These are phyloP conservation scores for Cavia porcellus DNA, from an alignment of 2,113 vertebrate species.

Conservation along the genomic window DNA sequence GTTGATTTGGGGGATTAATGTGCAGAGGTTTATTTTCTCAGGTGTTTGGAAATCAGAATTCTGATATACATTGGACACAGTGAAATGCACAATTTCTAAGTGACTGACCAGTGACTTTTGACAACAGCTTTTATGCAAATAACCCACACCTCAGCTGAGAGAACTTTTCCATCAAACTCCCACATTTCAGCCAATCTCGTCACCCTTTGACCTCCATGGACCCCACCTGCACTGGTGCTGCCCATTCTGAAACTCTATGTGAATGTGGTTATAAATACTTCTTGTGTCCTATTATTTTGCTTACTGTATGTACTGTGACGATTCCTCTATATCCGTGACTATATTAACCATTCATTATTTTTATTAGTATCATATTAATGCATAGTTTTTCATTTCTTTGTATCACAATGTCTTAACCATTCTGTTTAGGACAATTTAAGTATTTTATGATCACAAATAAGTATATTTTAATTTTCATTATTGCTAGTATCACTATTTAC, in stretches of 20 bases:
- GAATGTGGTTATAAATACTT: not conserved
- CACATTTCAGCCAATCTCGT: not conserved
- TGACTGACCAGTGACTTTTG: not conserved
- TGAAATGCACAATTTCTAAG: not conserved
- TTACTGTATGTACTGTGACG: not conserved
- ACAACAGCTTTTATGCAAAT: not conserved
- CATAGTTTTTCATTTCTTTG: not conserved
- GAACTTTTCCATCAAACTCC: not conserved
- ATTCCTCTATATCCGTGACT: not conserved
- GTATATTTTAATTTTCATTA: not conserved
- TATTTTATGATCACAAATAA: slow-evolving; percentile 1
- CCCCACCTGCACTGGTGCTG: not conserved
- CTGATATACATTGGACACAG: not conserved
- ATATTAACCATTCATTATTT: not conserved
- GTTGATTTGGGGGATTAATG: not conserved
- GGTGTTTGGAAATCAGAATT: not conserved
- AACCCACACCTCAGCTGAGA: not conserved
- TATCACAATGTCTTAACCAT: not conserved
- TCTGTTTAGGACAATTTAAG: not conserved
- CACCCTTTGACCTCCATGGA: not conserved
- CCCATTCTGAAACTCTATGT: not conserved
- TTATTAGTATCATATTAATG: not conserved
- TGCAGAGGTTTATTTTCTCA: not conserved
- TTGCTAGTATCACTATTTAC: not conserved
- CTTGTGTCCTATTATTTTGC: not conserved